Evolutionary conservation across 23 tunicate genomes (phyloP).

Genomic region (Phallusia fumigata): DNA sequence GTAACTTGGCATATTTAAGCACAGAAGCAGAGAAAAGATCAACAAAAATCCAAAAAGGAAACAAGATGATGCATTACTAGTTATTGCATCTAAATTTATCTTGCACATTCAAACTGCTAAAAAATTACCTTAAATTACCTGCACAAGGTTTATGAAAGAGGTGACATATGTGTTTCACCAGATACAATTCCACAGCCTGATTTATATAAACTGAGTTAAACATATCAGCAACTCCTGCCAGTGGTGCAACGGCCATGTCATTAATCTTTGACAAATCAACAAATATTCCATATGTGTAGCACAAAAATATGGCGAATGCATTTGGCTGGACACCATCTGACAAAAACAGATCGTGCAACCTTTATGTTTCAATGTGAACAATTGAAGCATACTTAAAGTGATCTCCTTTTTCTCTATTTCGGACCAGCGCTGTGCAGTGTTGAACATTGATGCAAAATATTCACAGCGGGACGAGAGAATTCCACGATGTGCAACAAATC

Average conservation of each 20-base stretch:
- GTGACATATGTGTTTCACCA: conserved; percentile 37
- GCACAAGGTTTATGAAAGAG: conserved; percentile 48
- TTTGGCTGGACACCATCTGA: background rate
- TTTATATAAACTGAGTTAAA: conserved; percentile 10
- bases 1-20: no score
- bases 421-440: conserved; percentile 12
- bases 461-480: conserved; percentile 20
- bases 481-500: conserved; percentile 16
- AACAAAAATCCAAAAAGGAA: no score
- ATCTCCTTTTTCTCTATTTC: conserved; percentile 17
- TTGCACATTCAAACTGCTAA: no score
- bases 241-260: background rate
- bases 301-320: background rate
- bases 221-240: background rate
- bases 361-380: background rate
- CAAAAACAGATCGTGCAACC: background rate
- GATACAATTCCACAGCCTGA: conserved; percentile 11
- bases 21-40: no score
- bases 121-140: conserved; percentile 22
- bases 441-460: conserved; percentile 34
- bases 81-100: no score
- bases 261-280: background rate
- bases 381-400: background rate
- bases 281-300: background rate
- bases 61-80: no score